phyloP scores from a whole-genome alignment of 1,140 invertebrate genomes.

The Aphaenogaster ashmeadi region DNA sequence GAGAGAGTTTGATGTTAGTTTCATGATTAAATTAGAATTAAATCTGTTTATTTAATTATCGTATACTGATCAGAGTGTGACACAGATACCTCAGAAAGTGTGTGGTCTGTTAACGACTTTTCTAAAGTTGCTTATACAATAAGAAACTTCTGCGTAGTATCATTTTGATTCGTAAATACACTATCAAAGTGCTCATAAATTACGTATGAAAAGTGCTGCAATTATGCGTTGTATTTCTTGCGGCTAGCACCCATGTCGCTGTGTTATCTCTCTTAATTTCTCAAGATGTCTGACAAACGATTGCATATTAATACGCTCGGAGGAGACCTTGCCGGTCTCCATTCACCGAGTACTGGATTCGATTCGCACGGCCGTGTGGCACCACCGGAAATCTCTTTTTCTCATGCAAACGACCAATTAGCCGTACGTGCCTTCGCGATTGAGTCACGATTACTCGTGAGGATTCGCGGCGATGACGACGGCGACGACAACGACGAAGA shows the following conservation, averaged over 20 bases:
- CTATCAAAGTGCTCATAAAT: slow-evolving; percentile 22
- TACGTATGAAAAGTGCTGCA: slow-evolving; percentile 20
- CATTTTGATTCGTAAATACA: slow-evolving; percentile 13
- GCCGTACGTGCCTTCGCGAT: slow-evolving; percentile 78
- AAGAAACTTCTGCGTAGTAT: not conserved
- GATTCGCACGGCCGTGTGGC: slow-evolving; percentile 64
- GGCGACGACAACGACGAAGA: slow-evolving; percentile 31
- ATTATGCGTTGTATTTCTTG: slow-evolving; percentile 12
- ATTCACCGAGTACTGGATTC: slow-evolving; percentile 67
- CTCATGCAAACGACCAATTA: slow-evolving; percentile 80
- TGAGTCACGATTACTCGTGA: slow-evolving; percentile 77
- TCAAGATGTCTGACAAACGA: slow-evolving; percentile 48
- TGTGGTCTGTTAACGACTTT: slow-evolving; percentile 3
- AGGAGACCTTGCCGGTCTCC: slow-evolving; percentile 62
- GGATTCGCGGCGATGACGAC: not conserved
- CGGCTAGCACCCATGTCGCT: not conserved
- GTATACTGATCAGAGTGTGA: not conserved
- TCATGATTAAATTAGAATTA: not conserved
- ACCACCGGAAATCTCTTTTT: slow-evolving; percentile 76
- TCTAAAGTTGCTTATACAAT: not conserved
- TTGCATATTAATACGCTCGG: slow-evolving; percentile 70
- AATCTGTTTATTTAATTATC: not conserved
- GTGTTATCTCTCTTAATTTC: slow-evolving; percentile 53
- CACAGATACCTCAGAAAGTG: not conserved
- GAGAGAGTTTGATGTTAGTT: slow-evolving; percentile 1